phyloP scores from a whole-genome alignment of 2,113 vertebrate species.

The Phainopepla nitens region DNA sequence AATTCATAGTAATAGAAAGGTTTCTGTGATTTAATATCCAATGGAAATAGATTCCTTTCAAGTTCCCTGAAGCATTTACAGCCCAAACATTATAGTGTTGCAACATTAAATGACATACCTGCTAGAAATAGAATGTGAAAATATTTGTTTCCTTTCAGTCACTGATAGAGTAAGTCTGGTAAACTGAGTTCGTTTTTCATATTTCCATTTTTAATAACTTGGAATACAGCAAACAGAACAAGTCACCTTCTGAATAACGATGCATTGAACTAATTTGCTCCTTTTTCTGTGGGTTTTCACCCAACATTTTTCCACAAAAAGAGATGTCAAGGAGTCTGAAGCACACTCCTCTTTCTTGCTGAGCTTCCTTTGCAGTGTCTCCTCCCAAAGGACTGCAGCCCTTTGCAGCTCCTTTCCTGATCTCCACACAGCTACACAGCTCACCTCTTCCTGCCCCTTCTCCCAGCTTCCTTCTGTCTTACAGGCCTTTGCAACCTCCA shows the following conservation, averaged over 20 bases:
- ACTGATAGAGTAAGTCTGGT: not conserved
- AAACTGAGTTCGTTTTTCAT: not conserved
- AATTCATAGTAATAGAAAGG: not conserved
- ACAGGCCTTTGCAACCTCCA: not conserved
- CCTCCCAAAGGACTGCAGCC: not conserved
- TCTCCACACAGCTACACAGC: not conserved
- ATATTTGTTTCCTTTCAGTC: not conserved
- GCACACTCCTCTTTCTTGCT: not conserved
- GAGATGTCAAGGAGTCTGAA: not conserved
- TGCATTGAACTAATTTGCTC: not conserved
- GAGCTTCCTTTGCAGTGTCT: not conserved
- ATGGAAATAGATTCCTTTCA: not conserved
- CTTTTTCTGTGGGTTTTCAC: too few relatives aligned
- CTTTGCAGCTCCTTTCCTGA: not conserved
- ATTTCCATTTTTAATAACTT: not conserved
- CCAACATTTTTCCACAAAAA: not conserved
- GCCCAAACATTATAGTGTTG: not conserved
- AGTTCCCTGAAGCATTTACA: not conserved
- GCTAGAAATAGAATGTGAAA: not conserved
- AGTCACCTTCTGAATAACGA: not conserved
- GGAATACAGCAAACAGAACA: not conserved
- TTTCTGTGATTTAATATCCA: conserved; percentile 4
- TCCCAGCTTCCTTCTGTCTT: not conserved
- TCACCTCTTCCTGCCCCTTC: not conserved
- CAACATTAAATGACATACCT: not conserved